phyloP scores from a whole-genome alignment of 2,888 invertebrate genomes.

The Arctia plantaginis region DNA sequence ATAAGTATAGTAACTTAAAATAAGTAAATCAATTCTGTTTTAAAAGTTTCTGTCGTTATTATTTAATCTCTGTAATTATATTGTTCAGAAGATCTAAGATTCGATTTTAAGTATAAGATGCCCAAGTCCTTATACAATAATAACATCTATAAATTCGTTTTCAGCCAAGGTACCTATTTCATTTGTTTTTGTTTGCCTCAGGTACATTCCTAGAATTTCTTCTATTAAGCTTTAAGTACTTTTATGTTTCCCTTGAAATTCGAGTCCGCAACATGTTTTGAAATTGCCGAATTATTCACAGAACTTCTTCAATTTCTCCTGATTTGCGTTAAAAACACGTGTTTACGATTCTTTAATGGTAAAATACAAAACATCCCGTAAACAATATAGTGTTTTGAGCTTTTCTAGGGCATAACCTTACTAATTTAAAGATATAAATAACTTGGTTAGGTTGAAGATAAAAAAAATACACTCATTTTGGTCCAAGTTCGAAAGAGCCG shows the following conservation, averaged over 20 bases:
- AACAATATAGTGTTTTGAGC: background rate
- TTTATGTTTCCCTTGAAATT: slow-evolving; percentile 24
- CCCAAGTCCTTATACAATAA: background rate
- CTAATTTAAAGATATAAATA: background rate
- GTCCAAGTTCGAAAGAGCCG: no score
- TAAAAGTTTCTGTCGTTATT: background rate
- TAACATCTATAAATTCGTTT: background rate
- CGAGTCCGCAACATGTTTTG: slow-evolving; percentile 31
- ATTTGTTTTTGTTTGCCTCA: slow-evolving; percentile 18
- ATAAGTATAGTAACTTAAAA: no score
- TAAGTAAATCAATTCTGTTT: no score
- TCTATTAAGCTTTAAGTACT: slow-evolving; percentile 26
- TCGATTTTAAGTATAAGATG: background rate
- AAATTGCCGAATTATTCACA: slow-evolving; percentile 31
- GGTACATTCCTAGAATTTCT: slow-evolving; percentile 35
- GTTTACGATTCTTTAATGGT: slow-evolving; percentile 11
- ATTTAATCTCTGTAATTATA: no score
- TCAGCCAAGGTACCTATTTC: slow-evolving; percentile 8
- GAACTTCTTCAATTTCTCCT: slow-evolving; percentile 42
- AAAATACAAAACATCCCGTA: no score
- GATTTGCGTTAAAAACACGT: slow-evolving; percentile 4
- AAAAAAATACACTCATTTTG: no score
- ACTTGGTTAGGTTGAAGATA: no score
- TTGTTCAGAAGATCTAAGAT: background rate
- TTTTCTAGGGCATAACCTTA: background rate